Base-by-base conservation (phyloP, 2,113 vertebrate species). In the Nannobrachium achirus region DNA sequence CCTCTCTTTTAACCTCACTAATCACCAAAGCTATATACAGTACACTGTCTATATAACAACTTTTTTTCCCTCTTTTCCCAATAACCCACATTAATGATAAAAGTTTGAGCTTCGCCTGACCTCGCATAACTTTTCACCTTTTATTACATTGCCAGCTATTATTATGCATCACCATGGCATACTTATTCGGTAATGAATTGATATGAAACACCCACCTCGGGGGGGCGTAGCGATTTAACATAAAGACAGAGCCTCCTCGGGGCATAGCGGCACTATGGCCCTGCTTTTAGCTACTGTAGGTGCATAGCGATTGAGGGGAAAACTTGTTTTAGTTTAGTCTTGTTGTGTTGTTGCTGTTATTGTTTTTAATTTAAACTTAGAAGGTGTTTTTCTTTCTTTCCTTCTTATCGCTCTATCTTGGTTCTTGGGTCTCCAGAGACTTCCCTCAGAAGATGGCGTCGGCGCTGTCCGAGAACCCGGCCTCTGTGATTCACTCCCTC, bases 361-460 rank as follows among this genome's bases (percentile, higher is more conserved):
- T 25, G 44, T 53, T 1, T 8, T n/a, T n/a, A n/a, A n/a, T n/a
- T n/a, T n/a, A n/a, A n/a, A n/a, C n/a, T n/a, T n/a, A n/a, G n/a
- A n/a, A n/a, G n/a, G n/a, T n/a, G n/a, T n/a, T n/a, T n/a, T 61
- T 33, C 41, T 46, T 8, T 78, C 44, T 48, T 48, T 48, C 25
- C 45, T n/a, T n/a, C n/a, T n/a, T n/a, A n/a, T n/a, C n/a, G n/a
- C 45, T 48, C 1, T 14, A 14, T 13, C n/a, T n/a, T 14, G 45
- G 10, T 48, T 3, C 45, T 11, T 10, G 13, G 6, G 11, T 16
- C 75, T 73, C 8, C 85, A 96, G 95, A 81, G 95, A 96, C 84
- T 96, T 97, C 78, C 94, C 95, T 48, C 94, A 94, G 90, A 96
- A 96, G 88, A 92, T 97, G 91, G 92, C 94, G 45, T 87, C 92